Percentiles rank a stretch among this genome's conserved stretches.
phyloP scores from a whole-genome alignment of 2,113 vertebrate species.

The Percopsis transmontana region DNA sequence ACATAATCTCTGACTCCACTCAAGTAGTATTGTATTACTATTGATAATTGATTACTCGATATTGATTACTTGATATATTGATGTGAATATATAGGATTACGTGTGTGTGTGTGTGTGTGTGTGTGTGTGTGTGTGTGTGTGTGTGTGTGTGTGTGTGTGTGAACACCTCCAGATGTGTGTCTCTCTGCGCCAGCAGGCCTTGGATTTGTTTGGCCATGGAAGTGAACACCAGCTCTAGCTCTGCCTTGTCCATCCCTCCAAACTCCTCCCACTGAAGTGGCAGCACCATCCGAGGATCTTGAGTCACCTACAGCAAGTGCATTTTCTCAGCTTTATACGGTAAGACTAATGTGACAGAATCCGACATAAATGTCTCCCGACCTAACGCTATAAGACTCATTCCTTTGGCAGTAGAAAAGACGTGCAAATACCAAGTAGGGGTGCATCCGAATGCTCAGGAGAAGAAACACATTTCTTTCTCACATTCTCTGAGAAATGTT shows the following conservation, averaged over 20 bases:
- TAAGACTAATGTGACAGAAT: slow-evolving; percentile 33
- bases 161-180: slow-evolving; percentile 82
- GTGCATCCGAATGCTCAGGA: neutral
- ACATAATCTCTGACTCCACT: too few relatives aligned
- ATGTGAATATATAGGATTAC: too few relatives aligned
- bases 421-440: slow-evolving; percentile 36
- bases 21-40: too few relatives aligned
- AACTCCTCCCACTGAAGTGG: slow-evolving; percentile 80
- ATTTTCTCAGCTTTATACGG: slow-evolving; percentile 26
- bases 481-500: slow-evolving; percentile 6
- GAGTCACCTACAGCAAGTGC: slow-evolving; percentile 81
- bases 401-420: too few relatives aligned
- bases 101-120: slow-evolving; percentile 2
- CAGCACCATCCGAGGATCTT: slow-evolving; percentile 80
- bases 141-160: neutral
- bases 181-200: slow-evolving; percentile 79
- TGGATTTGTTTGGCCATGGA: slow-evolving; percentile 78
- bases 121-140: slow-evolving; percentile 13
- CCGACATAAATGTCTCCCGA: too few relatives aligned
- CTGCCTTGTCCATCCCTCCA: slow-evolving; percentile 62
- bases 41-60: too few relatives aligned
- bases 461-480: neutral
- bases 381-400: too few relatives aligned
- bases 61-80: too few relatives aligned
- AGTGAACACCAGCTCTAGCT: slow-evolving; percentile 75